These are phyloP conservation scores for Camponotus fellah DNA, from an alignment of 2,888 invertebrate genomes.

Conservation along the genomic window DNA sequence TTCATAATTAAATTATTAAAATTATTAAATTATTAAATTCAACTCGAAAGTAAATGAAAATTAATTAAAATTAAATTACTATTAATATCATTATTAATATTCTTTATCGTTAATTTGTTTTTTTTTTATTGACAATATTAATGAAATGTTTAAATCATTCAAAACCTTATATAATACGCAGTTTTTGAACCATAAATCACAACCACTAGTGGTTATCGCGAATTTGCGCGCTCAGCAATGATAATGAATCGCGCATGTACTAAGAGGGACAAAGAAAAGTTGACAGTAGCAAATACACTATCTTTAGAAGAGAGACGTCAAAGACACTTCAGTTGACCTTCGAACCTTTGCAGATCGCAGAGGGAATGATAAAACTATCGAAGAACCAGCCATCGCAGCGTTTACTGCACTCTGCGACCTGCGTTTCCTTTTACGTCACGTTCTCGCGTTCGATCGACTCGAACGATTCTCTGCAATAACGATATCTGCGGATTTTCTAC, in stretches of 20 bases:
- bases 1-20: neutral
- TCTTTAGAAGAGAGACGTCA: constrained; percentile 33
- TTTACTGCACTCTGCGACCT: constrained; percentile 37
- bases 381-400: constrained; percentile 23
- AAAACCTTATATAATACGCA: constrained; percentile 8
- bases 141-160: neutral
- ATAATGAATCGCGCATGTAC: neutral
- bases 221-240: neutral
- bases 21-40: neutral
- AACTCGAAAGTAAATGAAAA: neutral
- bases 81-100: neutral
- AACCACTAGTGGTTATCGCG: neutral
- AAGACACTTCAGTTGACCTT: constrained; percentile 51
- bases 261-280: constrained; percentile 31
- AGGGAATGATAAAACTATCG: constrained; percentile 41
- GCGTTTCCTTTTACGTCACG: constrained; percentile 59
- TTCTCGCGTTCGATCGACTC: constrained; percentile 48
- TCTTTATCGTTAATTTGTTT: neutral
- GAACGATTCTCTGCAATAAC: constrained; percentile 30
- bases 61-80: neutral
- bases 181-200: neutral
- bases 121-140: neutral
- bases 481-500: constrained; percentile 4
- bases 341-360: constrained; percentile 38
- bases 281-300: constrained; percentile 40